A percentile compares a stretch with the other conserved stretches of the same genome.
Conservation (phyloP, 2,888 invertebrate species). For the Pseudococcus longispinus region DNA sequence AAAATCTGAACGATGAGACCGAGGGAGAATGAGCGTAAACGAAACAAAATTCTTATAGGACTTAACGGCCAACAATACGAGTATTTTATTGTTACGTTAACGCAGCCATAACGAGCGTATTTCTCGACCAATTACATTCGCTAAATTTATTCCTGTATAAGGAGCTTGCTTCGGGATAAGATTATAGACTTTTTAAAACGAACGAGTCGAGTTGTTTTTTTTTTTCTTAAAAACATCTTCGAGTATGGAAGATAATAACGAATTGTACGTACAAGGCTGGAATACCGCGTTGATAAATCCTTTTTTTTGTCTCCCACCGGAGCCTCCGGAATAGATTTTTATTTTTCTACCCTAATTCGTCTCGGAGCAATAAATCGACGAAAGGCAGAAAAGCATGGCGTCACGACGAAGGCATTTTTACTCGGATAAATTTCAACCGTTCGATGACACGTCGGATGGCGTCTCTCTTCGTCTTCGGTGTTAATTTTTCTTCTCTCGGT, state of each 20-base stretch:
- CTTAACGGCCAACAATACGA: conserved; percentile 8
- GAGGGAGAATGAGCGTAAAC: neutral
- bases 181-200: neutral
- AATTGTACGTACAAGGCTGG: neutral
- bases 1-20: neutral
- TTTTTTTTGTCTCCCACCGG: neutral
- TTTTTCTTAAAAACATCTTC: neutral
- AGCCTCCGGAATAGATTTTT: neutral
- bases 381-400: neutral
- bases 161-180: neutral
- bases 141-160: neutral
- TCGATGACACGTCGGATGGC: neutral
- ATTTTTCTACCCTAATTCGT: neutral
- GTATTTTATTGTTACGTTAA: conserved; percentile 16
- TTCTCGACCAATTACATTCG: conserved; percentile 15
- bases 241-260: neutral
- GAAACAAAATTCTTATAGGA: neutral
- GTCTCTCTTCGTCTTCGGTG: neutral
- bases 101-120: conserved; percentile 9
- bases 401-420: neutral
- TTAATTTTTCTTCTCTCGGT: neutral
- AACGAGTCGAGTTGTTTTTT: neutral
- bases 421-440: neutral
- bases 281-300: neutral
- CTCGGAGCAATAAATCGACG: neutral